Evolutionary conservation across 2,113 vertebrate genomes (phyloP).

Genomic region (Pachycephala philippinensis): DNA sequence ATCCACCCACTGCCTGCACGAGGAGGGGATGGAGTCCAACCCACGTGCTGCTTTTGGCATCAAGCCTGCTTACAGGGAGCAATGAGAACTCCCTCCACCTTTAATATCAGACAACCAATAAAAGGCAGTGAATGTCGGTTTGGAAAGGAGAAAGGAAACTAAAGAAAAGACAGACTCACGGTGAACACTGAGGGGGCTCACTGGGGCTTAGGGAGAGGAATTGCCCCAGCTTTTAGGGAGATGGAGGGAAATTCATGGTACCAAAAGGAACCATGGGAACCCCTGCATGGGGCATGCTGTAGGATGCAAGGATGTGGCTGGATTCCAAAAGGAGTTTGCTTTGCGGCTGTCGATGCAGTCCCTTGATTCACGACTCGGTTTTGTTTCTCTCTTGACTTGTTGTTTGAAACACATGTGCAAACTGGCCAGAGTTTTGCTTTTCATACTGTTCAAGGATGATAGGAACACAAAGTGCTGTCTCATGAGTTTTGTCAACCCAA

Average conservation of each 20-base stretch:
- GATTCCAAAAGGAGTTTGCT: constrained; percentile 51
- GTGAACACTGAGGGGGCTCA: neutral
- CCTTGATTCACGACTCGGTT: constrained; percentile 47
- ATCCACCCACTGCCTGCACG: neutral
- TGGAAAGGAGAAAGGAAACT: neutral
- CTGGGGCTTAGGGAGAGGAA: neutral
- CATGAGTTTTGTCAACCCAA: constrained; percentile 45
- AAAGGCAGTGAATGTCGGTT: neutral
- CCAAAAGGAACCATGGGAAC: neutral
- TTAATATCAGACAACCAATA: neutral
- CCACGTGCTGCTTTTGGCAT: neutral
- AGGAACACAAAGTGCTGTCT: constrained; percentile 51
- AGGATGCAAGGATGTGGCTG: constrained; percentile 21
- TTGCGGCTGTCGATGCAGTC: constrained; percentile 5
- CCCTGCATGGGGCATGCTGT: neutral
- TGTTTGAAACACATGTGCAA: constrained; percentile 50
- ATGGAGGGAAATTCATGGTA: neutral
- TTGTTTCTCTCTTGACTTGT: constrained; percentile 27
- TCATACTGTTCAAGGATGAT: neutral
- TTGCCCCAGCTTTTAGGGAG: constrained; percentile 39
- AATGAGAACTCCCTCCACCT: neutral
- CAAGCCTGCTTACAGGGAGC: neutral
- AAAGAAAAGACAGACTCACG: neutral
- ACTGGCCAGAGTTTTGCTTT: constrained; percentile 40
- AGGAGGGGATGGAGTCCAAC: neutral